Conservation (phyloP, 2,113 vertebrate genomes). For the Pycnonotus jocosus region DNA sequence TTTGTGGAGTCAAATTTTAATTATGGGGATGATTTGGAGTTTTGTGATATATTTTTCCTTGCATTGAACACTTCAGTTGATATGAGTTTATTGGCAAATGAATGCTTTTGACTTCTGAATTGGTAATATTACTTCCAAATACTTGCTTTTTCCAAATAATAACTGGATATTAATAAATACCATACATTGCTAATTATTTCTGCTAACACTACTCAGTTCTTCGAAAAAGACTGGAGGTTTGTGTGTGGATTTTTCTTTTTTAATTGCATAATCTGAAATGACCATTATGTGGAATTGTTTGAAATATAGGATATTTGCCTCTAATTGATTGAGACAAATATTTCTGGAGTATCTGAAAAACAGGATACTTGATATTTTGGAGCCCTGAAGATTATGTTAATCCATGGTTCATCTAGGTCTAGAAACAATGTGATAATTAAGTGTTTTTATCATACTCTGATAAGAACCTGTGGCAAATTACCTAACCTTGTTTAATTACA, state of each 20-base stretch:
- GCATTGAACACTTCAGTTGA: not conserved
- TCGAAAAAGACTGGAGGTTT: not conserved
- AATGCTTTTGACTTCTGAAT: not conserved
- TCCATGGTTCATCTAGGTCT: not conserved
- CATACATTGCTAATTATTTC: not conserved
- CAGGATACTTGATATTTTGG: not conserved
- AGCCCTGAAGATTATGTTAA: not conserved
- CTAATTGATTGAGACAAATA: not conserved
- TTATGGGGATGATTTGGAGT: not conserved
- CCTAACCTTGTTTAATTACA: not conserved
- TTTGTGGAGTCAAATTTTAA: not conserved
- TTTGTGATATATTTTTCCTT: not conserved
- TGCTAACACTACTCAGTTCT: fast-evolving
- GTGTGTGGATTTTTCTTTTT: not conserved
- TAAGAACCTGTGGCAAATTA: not conserved
- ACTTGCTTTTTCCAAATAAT: not conserved
- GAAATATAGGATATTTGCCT: not conserved
- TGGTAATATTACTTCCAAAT: not conserved
- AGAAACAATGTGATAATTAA: not conserved
- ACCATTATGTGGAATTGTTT: not conserved
- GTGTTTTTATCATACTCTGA: not conserved
- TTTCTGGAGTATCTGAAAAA: not conserved
- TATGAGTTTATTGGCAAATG: not conserved
- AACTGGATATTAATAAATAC: not conserved
- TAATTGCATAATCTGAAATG: not conserved